These are phyloP conservation scores for Fratercula arctica DNA, from an alignment of 2,797 vertebrate species.

Conservation along the genomic window DNA sequence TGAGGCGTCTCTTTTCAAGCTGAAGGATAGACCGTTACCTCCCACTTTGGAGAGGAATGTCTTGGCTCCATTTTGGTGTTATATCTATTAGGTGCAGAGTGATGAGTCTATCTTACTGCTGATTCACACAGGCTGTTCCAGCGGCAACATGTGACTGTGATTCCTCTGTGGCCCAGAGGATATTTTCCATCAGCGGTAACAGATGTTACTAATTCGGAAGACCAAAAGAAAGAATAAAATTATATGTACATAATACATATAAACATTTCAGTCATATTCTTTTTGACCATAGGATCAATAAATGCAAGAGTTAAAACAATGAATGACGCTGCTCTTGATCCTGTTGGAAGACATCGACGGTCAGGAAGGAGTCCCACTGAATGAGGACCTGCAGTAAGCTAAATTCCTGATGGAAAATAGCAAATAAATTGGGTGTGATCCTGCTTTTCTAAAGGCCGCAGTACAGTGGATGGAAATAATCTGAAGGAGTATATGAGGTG, in stretches of 20 bases:
- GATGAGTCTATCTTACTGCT: constrained; percentile 74
- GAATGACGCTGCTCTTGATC: neutral
- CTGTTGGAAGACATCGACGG: neutral
- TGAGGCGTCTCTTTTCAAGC: constrained; percentile 27
- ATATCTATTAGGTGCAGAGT: constrained; percentile 75
- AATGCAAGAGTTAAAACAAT: neutral
- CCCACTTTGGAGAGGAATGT: constrained; percentile 72
- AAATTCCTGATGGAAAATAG: neutral
- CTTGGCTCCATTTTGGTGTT: constrained; percentile 71
- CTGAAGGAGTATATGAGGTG: neutral
- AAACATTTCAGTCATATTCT: constrained; percentile 22
- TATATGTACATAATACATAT: constrained; percentile 28
- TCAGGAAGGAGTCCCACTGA: neutral
- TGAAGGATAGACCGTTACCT: constrained; percentile 34
- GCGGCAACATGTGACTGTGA: constrained; percentile 66
- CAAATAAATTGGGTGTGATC: neutral
- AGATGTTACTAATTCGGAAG: constrained; percentile 69
- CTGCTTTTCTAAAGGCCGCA: neutral
- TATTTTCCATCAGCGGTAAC: constrained; percentile 71
- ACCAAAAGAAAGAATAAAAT: constrained; percentile 57
- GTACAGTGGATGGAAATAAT: neutral
- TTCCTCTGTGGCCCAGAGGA: constrained; percentile 66
- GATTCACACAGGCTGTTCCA: constrained; percentile 71
- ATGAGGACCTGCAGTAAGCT: neutral
- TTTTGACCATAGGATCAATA: constrained; percentile 10